Evolutionary conservation across 1,140 invertebrate species (phyloP), one percentile per base, ranked within the genome.

Genomic region (Carposina sasakii): DNA sequence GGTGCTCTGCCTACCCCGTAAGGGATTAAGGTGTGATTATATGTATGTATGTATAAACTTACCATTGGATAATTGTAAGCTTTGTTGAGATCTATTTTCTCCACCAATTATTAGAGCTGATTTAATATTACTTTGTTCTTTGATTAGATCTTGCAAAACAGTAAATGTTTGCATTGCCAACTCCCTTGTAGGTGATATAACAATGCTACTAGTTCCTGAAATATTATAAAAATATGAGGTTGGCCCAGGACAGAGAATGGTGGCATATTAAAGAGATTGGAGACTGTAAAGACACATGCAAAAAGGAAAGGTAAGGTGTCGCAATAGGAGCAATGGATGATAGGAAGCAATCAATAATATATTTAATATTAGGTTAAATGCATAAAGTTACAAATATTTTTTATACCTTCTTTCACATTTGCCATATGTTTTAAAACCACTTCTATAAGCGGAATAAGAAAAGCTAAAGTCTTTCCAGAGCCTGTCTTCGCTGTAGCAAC

Each of bases 401-500:
- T n/a, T n/a, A n/a, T n/a, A 43, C 95, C 95, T 89, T 96, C 92
- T 13, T 89, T 57, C 52, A 84, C 70, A 16, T 89, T 90, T 92
- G 94, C 96, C 76, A 90, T 88, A 54, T 90, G 86, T 49, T 89
- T 87, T 69, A 90, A 91, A 10, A 95, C 82, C 41, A 73, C 70
- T 86, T 95, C 94, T 36, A 95, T 67, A 79, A 95, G 91, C 10
- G 96, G 96, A 59, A 98, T 91, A 10, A 98, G 69, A 86, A 98
- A 98, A 4, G 96, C 96, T 43, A 83, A 57, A 21, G 79, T 83
- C 67, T 84, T 84, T 15, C 81, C 77, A 28, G 47, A 98, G 12
- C 97, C 97, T 50, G 97, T 98, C 85, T 97, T 96, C 6, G 97
- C 96, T 42, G 95, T 94, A 33, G 94, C 97, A n/a, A 98, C 86